These are phyloP conservation scores for Camelus bactrianus DNA, from an alignment of 2,113 vertebrate genomes.

Conservation along the genomic window DNA sequence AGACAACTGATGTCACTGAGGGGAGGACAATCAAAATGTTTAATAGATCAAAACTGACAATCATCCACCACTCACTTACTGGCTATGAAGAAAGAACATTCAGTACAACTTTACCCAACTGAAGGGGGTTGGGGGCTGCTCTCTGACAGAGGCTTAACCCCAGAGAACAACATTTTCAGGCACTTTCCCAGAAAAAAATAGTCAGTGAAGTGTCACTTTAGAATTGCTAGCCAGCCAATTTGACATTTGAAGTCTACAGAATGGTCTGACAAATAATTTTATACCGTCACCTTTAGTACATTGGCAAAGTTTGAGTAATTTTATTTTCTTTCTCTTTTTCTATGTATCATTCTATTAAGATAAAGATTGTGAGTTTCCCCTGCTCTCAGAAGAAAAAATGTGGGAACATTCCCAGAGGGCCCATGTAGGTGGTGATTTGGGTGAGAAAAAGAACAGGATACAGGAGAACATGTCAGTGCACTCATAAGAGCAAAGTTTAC, in stretches of 20 bases:
- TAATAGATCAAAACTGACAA: not conserved
- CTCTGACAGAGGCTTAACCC: not conserved
- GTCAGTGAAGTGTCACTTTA: not conserved
- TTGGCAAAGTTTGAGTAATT: not conserved
- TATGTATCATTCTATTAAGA: not conserved
- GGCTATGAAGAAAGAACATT: not conserved
- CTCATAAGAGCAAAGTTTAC: too few relatives aligned
- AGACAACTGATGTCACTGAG: not conserved
- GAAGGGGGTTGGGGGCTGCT: not conserved
- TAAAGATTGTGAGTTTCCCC: not conserved
- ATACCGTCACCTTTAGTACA: not conserved
- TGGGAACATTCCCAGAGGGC: not conserved
- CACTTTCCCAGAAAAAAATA: not conserved
- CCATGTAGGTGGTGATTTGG: not conserved
- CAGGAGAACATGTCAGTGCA: not conserved
- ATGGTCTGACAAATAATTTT: not conserved
- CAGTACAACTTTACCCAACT: not conserved
- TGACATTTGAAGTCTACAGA: not conserved
- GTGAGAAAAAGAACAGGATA: not conserved
- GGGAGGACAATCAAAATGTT: not conserved
- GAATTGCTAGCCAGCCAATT: not conserved
- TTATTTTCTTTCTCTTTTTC: not conserved
- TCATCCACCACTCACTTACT: not conserved
- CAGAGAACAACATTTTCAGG: not conserved
- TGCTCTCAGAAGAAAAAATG: not conserved